phyloP scores from a whole-genome alignment of 92 coral and sea anemone genomes.

The Paramuricea clavata region DNA sequence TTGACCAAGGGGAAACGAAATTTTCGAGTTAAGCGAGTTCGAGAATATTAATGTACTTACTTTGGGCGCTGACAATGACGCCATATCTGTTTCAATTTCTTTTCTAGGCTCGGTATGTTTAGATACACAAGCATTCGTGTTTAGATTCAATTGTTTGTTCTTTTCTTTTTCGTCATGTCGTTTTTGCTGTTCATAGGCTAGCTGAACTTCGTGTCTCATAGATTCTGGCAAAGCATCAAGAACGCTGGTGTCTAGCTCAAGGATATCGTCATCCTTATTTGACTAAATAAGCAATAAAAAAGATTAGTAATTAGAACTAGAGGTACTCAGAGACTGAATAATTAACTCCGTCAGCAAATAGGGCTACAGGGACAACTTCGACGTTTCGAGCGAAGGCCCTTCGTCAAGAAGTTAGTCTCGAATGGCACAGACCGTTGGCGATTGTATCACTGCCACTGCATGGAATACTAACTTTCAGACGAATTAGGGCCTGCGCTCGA shows the following conservation, averaged over 20 bases:
- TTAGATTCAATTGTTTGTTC: neutral
- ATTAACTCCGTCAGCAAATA: too few species aligned
- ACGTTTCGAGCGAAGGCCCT: too few species aligned
- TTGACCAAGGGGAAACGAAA: too few species aligned
- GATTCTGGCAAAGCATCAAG: conserved; percentile 80
- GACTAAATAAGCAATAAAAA: neutral
- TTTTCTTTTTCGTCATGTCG: conserved; percentile 32
- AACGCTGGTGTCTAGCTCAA: conserved; percentile 68
- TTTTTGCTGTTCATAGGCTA: conserved; percentile 63
- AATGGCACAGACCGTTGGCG: too few species aligned
- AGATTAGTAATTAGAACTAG: neutral
- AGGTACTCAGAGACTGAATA: too few species aligned
- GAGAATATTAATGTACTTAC: conserved; percentile 3
- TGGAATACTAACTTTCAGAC: too few species aligned
- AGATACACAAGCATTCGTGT: neutral
- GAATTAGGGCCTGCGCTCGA: too few species aligned
- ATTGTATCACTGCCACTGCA: too few species aligned
- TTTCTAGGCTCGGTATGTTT: neutral
- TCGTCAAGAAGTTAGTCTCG: too few species aligned
- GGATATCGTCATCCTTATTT: neutral
- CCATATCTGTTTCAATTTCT: neutral
- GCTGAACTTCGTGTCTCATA: conserved; percentile 75
- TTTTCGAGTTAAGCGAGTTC: too few species aligned
- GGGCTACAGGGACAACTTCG: too few species aligned
- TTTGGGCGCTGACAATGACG: neutral